Evolutionary conservation across 1,140 invertebrate species (phyloP).

Genomic region (Galleria mellonella): DNA sequence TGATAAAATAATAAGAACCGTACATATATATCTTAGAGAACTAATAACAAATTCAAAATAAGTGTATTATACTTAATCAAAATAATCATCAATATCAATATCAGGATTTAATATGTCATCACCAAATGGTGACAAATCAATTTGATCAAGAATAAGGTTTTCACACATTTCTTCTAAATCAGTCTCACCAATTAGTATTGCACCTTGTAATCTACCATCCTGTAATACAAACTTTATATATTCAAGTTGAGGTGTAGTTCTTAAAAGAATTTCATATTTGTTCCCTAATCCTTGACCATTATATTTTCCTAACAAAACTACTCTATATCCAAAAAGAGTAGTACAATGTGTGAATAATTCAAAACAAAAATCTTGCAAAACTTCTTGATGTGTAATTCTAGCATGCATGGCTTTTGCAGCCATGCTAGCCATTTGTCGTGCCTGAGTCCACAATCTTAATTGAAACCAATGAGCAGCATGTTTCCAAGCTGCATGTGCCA

Average conservation of each 20-base stretch:
- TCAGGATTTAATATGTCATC: conserved; percentile 95
- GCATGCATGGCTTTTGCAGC: conserved; percentile 93
- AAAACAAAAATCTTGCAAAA: conserved; percentile 94
- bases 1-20: too few relatives aligned
- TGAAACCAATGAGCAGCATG: conserved; percentile 93
- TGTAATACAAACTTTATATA: conserved; percentile 94
- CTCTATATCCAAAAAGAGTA: conserved; percentile 95
- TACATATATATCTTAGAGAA: too few relatives aligned
- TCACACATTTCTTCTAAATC: conserved; percentile 99
- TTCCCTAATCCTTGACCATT: conserved; percentile 92
- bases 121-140: conserved; percentile 91
- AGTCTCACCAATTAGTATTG: conserved; percentile 96
- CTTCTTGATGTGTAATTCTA: conserved; percentile 76
- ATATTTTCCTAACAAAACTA: conserved; percentile 93
- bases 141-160: conserved; percentile 96
- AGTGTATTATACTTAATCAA: too few relatives aligned
- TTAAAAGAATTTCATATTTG: conserved; percentile 91
- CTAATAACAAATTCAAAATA: too few relatives aligned
- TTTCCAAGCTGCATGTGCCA: conserved; percentile 88
- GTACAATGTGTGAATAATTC: conserved; percentile 98
- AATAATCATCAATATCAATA: conserved; percentile 99
- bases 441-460: conserved; percentile 98
- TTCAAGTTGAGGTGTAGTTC: conserved; percentile 88
- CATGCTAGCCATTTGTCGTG: conserved; percentile 96
- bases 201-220: conserved; percentile 92